These are phyloP conservation scores for Lasioglossum vierecki DNA, from an alignment of 2,888 invertebrate genomes.

Conservation along the genomic window DNA sequence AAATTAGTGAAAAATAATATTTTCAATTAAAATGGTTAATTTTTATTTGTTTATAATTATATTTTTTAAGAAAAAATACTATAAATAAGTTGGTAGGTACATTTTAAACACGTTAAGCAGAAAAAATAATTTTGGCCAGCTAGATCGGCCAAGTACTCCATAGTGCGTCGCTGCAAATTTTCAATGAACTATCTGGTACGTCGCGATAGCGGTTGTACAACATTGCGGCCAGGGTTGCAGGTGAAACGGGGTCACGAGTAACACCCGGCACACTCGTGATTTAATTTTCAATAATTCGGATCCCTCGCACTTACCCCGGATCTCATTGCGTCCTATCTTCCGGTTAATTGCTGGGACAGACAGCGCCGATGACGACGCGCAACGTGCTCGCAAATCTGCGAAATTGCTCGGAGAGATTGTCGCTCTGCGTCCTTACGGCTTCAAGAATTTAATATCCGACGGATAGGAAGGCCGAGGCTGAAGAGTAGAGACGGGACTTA, in stretches of 20 bases:
- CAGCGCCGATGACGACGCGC: neutral
- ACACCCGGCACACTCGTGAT: slow-evolving; percentile 30
- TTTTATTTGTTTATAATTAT: no score
- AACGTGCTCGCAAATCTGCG: slow-evolving; percentile 7
- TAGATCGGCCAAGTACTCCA: no score
- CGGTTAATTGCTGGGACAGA: slow-evolving; percentile 22
- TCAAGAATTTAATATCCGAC: slow-evolving; percentile 2
- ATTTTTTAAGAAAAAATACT: no score
- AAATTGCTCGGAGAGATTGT: neutral
- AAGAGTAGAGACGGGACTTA: no score
- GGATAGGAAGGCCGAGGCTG: no score
- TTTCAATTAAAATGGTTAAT: no score
- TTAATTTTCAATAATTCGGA: slow-evolving; percentile 47
- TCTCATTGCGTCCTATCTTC: neutral
- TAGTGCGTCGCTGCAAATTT: neutral
- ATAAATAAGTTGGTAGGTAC: no score
- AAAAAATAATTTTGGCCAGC: no score
- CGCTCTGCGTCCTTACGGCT: neutral
- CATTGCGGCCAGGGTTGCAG: slow-evolving; percentile 17
- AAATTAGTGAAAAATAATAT: no score
- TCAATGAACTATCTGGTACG: slow-evolving; percentile 29
- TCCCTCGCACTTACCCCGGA: neutral
- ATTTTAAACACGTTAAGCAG: no score
- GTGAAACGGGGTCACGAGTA: slow-evolving; percentile 15
- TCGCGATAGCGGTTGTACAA: slow-evolving; percentile 26